Conservation (phyloP, 2,113 vertebrate species). For the Maccullochella peelii region DNA sequence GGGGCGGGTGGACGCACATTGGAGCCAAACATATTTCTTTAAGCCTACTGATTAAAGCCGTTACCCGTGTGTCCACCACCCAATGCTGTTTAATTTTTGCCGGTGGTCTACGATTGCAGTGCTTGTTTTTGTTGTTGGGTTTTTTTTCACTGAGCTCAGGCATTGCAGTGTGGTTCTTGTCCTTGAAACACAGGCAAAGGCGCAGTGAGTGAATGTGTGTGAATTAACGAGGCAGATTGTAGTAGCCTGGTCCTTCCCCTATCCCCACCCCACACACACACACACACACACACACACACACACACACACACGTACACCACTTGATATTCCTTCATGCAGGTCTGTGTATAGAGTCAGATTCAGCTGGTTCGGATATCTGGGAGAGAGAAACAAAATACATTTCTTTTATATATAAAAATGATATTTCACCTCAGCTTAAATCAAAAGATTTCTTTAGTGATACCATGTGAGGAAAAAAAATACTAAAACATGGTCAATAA, state of each 20-base stretch:
- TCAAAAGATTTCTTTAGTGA: background rate
- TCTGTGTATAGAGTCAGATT: slow-evolving; percentile 6
- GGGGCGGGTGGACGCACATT: slow-evolving; percentile 48
- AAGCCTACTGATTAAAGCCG: slow-evolving; percentile 47
- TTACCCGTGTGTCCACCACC: slow-evolving; percentile 40
- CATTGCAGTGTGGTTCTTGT: slow-evolving; percentile 65
- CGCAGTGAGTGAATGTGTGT: slow-evolving; percentile 62
- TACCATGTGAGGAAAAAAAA: background rate
- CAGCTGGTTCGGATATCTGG: background rate
- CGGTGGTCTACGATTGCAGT: background rate
- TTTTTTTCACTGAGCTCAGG: slow-evolving; percentile 18
- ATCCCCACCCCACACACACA: slow-evolving; percentile 45
- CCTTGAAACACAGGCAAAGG: slow-evolving; percentile 74
- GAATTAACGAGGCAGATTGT: slow-evolving; percentile 67
- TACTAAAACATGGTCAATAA: background rate
- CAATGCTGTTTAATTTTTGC: slow-evolving; percentile 13
- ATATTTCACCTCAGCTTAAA: background rate
- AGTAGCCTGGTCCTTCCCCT: slow-evolving; percentile 53
- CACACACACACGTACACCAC: slow-evolving; percentile 25
- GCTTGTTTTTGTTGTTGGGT: slow-evolving; percentile 18
- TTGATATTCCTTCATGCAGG: slow-evolving; percentile 53
- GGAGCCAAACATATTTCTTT: slow-evolving; percentile 44
- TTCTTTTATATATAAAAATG: background rate
- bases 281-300: slow-evolving; percentile 12
- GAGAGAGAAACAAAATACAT: background rate